These are phyloP conservation scores for Amblyraja radiata DNA, from an alignment of 2,797 vertebrate genomes.

Conservation along the genomic window DNA sequence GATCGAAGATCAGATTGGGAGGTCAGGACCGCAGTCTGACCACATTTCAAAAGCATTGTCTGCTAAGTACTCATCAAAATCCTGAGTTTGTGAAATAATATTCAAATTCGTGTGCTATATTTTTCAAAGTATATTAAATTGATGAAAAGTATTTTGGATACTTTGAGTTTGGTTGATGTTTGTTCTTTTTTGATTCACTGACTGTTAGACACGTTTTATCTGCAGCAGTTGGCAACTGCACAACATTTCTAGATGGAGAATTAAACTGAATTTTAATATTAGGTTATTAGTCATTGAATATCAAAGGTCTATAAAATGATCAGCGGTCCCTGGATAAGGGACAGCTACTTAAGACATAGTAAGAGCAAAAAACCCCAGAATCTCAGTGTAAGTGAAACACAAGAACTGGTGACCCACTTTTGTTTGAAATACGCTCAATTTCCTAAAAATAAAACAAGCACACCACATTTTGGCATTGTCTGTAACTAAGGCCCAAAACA, in stretches of 20 bases:
- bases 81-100: background rate
- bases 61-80: background rate
- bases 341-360: background rate
- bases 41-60: background rate
- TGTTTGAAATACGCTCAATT: background rate
- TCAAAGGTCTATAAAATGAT: background rate
- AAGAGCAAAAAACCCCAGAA: background rate
- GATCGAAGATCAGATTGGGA: too few species aligned
- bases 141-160: background rate
- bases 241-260: background rate
- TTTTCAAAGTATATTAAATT: background rate
- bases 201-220: background rate
- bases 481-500: background rate
- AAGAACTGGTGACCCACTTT: slow-evolving; percentile 9
- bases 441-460: slow-evolving; percentile 27
- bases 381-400: background rate
- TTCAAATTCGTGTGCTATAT: background rate
- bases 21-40: background rate
- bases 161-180: background rate
- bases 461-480: background rate
- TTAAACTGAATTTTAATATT: background rate
- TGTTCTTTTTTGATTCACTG: background rate
- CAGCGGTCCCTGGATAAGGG: background rate
- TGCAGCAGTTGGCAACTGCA: background rate
- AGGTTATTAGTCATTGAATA: background rate